Evolutionary conservation across 2,888 invertebrate species (phyloP), one percentile per base, ranked within the genome.

Genomic region (Octodonta nipae): DNA sequence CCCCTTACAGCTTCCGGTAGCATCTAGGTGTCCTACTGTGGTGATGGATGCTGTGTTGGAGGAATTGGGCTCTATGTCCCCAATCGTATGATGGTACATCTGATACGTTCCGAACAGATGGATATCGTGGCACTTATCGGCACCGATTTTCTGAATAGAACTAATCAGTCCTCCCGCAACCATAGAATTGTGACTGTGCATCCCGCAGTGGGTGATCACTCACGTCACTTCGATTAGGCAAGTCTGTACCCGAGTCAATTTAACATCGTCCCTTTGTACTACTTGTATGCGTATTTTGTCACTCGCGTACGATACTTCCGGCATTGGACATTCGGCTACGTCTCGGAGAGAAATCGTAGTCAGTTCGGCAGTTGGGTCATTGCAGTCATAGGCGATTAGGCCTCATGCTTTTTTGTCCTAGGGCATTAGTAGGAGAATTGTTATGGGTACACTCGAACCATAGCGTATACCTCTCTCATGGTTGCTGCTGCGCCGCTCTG

Each of bases 181-280:
- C 3, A 37, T 25, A 4, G 39, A 39, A n/a, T 12, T 32, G 15
- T 38, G 38, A 14, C 38, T 36, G 20, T 41, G 36, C 36, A 36
- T 39, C 8, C 36, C 34, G 17, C 37, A 39, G 26, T 39, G 27
- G 4, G 15, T 22, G 3, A 38, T 34, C 2, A 36, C 3, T 8
- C 36, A 10, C 2, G 35, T 37, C 4, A 36, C 27, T 26, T 39
- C 39, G 6, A 39, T 27, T 13, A 39, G 28, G 15, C 37, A 42
- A n/a, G 41, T 32, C 31, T 29, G 22, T 12, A 34, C 33, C 8
- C 30, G 30, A 15, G 32, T 29, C 6, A 22, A 8, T 4, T 30
- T 6, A 12, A 33, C 12, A n/a, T 37, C 31, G 14, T 28, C 25
- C 8, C 31, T n/a, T 22, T 38, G 38, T 8, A 38, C 8, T 3